Evolutionary conservation across 2,888 invertebrate species (phyloP).

Genomic region (Teleiodes luculella): DNA sequence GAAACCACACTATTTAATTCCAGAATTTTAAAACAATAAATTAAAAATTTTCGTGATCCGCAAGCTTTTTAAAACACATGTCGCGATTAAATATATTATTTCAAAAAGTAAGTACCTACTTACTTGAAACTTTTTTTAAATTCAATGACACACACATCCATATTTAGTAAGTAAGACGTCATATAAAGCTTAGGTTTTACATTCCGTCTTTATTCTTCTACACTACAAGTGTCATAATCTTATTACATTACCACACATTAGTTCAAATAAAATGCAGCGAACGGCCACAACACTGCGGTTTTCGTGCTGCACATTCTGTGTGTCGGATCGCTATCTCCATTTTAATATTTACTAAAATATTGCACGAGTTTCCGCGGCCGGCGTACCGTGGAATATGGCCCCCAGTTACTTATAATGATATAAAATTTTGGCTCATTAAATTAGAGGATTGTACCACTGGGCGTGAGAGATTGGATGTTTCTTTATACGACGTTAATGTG

Average conservation of each 20-base stretch:
- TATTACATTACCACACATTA: background rate
- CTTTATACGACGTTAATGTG: too few relatives aligned
- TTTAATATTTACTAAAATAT: constrained; percentile 46
- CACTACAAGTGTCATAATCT: background rate
- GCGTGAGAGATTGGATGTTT: background rate
- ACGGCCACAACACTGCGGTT: constrained; percentile 49
- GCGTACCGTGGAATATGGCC: constrained; percentile 30
- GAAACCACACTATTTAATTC: too few relatives aligned
- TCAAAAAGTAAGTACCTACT: too few relatives aligned
- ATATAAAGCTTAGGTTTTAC: too few relatives aligned
- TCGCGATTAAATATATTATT: too few relatives aligned
- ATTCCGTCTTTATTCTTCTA: too few relatives aligned
- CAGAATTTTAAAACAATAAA: too few relatives aligned
- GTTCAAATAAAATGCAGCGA: constrained; percentile 46
- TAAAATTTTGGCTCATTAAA: constrained; percentile 34
- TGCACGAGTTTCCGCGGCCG: constrained; percentile 26
- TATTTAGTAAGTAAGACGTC: too few relatives aligned
- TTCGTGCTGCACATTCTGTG: constrained; percentile 30
- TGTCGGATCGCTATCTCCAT: constrained; percentile 33
- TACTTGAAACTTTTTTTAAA: too few relatives aligned
- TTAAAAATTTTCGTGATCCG: too few relatives aligned
- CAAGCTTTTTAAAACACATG: too few relatives aligned
- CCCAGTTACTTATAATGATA: constrained; percentile 20
- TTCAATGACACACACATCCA: too few relatives aligned
- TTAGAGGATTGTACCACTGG: constrained; percentile 23